Base-by-base conservation (phyloP, 2,113 vertebrate species). In the Semnornis frantzii region DNA sequence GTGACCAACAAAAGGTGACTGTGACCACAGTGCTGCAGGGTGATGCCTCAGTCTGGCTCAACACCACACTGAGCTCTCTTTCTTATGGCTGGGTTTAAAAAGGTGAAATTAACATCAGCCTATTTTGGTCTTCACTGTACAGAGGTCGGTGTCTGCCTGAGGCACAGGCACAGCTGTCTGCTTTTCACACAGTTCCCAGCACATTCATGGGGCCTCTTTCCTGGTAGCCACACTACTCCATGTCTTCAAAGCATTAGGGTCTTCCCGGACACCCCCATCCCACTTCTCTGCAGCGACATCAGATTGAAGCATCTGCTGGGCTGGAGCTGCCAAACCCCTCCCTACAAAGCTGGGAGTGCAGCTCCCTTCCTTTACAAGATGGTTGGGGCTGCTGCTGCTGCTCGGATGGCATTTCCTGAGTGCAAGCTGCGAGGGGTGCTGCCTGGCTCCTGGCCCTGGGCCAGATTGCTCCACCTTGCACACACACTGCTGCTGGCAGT, bases 1-100 rank as follows among this genome's bases (percentile, higher is more conserved):
- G 50, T 44, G 52, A 88, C 81, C 91, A 91, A 94, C 81, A 88
- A 95, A 95, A 94, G 62, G 83, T 78, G 70, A 89, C 34, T 62
- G 57, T 82, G 87, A 82, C 60, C 64, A 77, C 1, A 0, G 34
- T 23, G 27, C 66, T 73, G 25, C 30, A 54, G 0, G 12, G 60
- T 30, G 76, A 48, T 77, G 60, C 66, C 85, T 92, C 4, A 13
- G 52, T 60, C 60, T 83, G 91, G 69, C 42, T 89, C 34, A 91
- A 87, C 48, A 87, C 60, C 27, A 12, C 37, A 19, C 15, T 6
- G 6, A 85, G 62, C 30, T 92, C 42, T 68, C 63, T 64, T 89
- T 63, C 75, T 65, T 83, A 4, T 4, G 37, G 33, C 55, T 60
- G 46, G 9, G 48, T 78, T 85, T 78, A 25, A 85, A 82, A 74